Base-by-base conservation (phyloP, 2,888 invertebrate genomes). In the Melanostoma scalare region DNA sequence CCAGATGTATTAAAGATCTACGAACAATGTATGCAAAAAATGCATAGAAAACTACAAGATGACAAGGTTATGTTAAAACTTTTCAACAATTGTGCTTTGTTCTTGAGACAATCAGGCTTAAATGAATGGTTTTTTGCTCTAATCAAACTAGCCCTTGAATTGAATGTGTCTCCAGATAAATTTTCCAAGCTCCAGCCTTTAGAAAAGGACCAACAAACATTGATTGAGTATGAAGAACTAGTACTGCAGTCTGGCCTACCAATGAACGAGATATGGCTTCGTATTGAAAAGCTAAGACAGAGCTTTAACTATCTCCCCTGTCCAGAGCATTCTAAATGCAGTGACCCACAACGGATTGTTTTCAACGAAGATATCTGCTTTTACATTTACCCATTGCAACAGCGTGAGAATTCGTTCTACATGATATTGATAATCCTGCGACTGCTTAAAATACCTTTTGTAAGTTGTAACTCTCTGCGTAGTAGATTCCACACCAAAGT, bases 51-150 rank as follows among this genome's bases (percentile, higher is more conserved):
- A 86, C 85, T 58, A 4, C 88, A 88, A 20, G 87, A 88, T 1
- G 90, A 90, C 56, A 76, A 74, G 3, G 84, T 89, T 0, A 90
- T 90, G 89, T 63, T 93, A 92, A 88, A 93, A 92, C 88, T 93
- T 91, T 91, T 90, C 69, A 89, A 89, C 60, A 90, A 89, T 44
- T 91, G 90, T 36, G 89, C 89, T 85, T 87, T 93, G 3, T 95
- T 95, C 88, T 88, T 95, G 30, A 93, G 94, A 65, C 96, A 96
- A 88, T 94, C 94, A 5, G 96, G 96, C 0, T 92, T 95, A 75
- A 94, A 94, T 92, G 96, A 96, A 91, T 94, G 94, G 87, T 93
- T 96, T 87, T 95, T 95, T 93, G 94, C 94, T 84, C 91, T 95
- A 44, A 89, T 96, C 56, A 93, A 94, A 88, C 91, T 96, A 88